These are phyloP conservation scores for Sphaeramia orbicularis DNA, from an alignment of 2,797 vertebrate genomes.

Conservation along the genomic window DNA sequence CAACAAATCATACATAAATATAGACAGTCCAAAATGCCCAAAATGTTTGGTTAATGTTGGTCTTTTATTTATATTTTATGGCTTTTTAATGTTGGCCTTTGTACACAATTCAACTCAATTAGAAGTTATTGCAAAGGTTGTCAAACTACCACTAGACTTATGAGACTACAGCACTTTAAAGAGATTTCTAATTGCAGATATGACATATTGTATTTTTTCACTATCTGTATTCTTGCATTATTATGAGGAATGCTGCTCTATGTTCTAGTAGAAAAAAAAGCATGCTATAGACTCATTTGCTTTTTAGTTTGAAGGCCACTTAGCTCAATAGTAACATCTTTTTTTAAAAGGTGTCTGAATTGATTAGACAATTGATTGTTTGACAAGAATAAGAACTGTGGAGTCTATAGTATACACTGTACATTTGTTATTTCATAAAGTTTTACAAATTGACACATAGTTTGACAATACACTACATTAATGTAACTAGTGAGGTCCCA, in stretches of 20 bases:
- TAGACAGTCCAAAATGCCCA: slow-evolving; percentile 1
- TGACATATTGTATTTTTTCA: background rate
- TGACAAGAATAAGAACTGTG: slow-evolving; percentile 1
- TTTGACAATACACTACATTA: slow-evolving; percentile 10
- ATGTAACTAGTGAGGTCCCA: slow-evolving; percentile 14
- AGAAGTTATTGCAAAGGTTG: background rate
- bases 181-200: background rate
- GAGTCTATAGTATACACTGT: background rate
- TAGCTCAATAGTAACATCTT: slow-evolving; percentile 8
- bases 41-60: background rate
- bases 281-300: slow-evolving; percentile 2
- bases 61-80: background rate
- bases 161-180: background rate
- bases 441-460: slow-evolving; percentile 2
- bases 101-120: background rate
- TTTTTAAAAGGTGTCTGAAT: slow-evolving; percentile 1
- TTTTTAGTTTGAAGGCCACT: slow-evolving; percentile 7
- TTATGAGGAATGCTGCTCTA: background rate
- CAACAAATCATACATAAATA: slow-evolving; percentile 4
- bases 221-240: background rate
- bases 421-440: slow-evolving; percentile 11
- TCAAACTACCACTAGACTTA: background rate
- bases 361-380: too few relatives aligned
- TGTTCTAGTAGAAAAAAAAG: slow-evolving; percentile 12
- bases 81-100: background rate